Conservation (phyloP, 2,797 vertebrate genomes). For the Cuculus canorus region DNA sequence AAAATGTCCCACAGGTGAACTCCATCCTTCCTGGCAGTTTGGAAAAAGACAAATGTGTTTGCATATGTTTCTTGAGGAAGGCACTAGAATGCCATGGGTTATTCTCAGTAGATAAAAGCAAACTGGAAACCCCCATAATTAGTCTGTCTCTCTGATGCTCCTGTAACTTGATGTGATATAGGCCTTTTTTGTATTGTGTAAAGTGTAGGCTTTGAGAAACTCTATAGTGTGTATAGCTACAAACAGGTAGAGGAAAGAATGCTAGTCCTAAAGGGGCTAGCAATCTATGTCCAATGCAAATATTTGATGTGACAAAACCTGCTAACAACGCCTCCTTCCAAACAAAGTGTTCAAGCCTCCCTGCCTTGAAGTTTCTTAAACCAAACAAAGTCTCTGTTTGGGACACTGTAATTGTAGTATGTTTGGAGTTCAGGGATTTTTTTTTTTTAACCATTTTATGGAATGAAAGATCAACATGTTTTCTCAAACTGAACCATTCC, state of each 20-base stretch:
- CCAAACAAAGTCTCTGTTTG: background rate
- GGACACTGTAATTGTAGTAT: background rate
- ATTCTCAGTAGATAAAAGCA: background rate
- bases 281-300: background rate
- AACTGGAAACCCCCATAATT: background rate
- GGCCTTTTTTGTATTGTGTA: conserved; percentile 14
- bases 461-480: background rate
- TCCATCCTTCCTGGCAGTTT: background rate
- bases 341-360: background rate
- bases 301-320: background rate
- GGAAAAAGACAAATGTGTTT: background rate
- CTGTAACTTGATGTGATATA: background rate
- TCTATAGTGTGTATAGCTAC: background rate
- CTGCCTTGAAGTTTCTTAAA: background rate
- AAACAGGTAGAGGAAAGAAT: conserved; percentile 6
- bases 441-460: background rate
- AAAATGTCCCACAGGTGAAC: background rate
- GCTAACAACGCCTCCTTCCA: background rate
- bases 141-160: background rate
- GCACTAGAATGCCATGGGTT: background rate
- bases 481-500: background rate
- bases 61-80: background rate
- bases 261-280: background rate
- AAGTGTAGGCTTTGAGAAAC: background rate
- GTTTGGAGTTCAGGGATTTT: background rate